Conservation (phyloP, 2,797 vertebrate species). For the Paedocypris micromegethes region DNA sequence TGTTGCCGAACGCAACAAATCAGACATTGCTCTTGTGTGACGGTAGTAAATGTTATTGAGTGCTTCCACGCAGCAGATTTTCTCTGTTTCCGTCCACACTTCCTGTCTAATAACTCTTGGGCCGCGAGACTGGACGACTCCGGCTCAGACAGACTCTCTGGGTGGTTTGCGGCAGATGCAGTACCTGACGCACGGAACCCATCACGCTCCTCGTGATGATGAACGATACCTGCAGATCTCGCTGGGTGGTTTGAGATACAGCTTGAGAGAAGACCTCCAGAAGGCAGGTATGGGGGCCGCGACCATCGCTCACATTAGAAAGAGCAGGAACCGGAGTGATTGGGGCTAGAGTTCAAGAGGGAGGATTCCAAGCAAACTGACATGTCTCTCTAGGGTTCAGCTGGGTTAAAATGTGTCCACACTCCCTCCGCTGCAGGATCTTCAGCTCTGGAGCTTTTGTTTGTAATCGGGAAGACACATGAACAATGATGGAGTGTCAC, state of each 20-base stretch:
- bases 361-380: too few species aligned
- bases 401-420: too few species aligned
- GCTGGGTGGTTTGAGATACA: conserved; percentile 44
- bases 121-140: conserved; percentile 39
- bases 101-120: conserved; percentile 40
- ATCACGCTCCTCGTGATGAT: conserved; percentile 39
- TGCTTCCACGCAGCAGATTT: conserved; percentile 29
- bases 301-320: too few species aligned
- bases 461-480: too few species aligned
- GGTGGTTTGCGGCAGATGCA: conserved; percentile 47
- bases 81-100: conserved; percentile 30
- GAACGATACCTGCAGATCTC: conserved; percentile 40
- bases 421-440: too few species aligned
- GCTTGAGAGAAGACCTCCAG: conserved; percentile 34
- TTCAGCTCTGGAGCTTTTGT: too few species aligned
- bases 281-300: background rate
- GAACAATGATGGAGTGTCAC: too few species aligned
- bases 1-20: too few species aligned
- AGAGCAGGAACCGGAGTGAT: too few species aligned
- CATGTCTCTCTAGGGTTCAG: too few species aligned
- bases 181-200: conserved; percentile 44
- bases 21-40: too few species aligned
- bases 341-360: too few species aligned
- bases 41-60: conserved; percentile 30
- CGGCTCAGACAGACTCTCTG: conserved; percentile 39